Evolutionary conservation across 2,797 vertebrate species (phyloP).

Genomic region (Sebastes trivittatus): DNA sequence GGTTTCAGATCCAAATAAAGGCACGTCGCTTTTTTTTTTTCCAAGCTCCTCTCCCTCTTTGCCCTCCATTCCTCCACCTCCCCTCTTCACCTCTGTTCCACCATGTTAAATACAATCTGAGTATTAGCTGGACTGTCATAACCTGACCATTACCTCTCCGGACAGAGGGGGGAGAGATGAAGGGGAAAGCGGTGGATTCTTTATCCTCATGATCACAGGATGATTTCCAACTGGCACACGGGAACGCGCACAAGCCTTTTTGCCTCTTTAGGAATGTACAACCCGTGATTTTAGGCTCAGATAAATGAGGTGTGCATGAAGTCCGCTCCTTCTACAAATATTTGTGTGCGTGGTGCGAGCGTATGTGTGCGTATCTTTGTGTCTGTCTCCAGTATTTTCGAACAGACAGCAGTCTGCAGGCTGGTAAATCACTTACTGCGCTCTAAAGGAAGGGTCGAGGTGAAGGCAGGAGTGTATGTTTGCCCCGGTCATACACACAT

Average conservation of each 20-base stretch:
- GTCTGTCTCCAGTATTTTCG: slow-evolving; percentile 73
- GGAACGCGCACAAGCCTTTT: slow-evolving; percentile 16
- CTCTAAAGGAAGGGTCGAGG: slow-evolving; percentile 76
- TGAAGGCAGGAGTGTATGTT: slow-evolving; percentile 83
- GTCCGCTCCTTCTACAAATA: slow-evolving; percentile 81
- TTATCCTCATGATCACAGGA: slow-evolving; percentile 73
- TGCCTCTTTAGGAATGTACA: slow-evolving; percentile 72
- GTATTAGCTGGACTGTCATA: slow-evolving; percentile 62
- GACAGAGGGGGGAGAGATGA: slow-evolving; percentile 49
- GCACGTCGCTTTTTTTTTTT: slow-evolving; percentile 56
- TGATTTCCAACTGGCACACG: slow-evolving; percentile 65
- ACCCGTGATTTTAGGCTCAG: slow-evolving; percentile 67
- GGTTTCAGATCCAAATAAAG: slow-evolving; percentile 81
- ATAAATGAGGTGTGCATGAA: slow-evolving; percentile 82
- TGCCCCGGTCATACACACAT: slow-evolving; percentile 80
- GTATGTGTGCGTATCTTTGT: slow-evolving; percentile 60
- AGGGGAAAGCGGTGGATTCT: slow-evolving; percentile 55
- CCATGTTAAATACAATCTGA: slow-evolving; percentile 75
- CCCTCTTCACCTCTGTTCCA: slow-evolving; percentile 64
- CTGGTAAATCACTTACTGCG: slow-evolving; percentile 86
- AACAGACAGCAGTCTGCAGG: slow-evolving; percentile 76
- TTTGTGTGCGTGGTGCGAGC: slow-evolving; percentile 64
- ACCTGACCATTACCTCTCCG: slow-evolving; percentile 63
- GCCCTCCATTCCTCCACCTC: slow-evolving; percentile 57
- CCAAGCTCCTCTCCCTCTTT: slow-evolving; percentile 35